Conservation (phyloP, 2,888 invertebrate genomes). For the Drosophila austrosaltans region DNA sequence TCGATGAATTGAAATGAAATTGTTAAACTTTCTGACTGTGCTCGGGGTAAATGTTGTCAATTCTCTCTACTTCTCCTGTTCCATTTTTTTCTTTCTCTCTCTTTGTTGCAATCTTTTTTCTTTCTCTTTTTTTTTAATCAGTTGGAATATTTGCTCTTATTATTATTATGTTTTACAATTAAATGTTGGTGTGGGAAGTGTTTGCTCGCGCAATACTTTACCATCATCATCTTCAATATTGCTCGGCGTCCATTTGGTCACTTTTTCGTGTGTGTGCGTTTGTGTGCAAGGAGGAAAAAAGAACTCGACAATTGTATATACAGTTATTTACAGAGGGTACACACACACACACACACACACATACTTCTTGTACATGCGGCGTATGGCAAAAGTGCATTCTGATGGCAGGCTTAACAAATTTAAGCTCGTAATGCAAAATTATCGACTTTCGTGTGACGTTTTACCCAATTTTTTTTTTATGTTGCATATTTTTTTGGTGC, state of each 20-base stretch:
- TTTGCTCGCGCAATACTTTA: slow-evolving; percentile 55
- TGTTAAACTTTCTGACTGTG: slow-evolving; percentile 38
- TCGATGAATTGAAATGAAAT: slow-evolving; percentile 49
- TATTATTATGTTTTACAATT: slow-evolving; percentile 39
- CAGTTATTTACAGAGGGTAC: slow-evolving; percentile 43
- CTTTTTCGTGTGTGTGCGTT: slow-evolving; percentile 45
- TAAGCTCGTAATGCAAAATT: slow-evolving; percentile 65
- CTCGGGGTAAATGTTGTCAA: slow-evolving; percentile 34
- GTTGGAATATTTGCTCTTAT: slow-evolving; percentile 40
- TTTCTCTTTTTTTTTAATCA: slow-evolving; percentile 45
- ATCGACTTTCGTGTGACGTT: slow-evolving; percentile 73
- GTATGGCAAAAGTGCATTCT: slow-evolving; percentile 47
- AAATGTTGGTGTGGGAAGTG: neutral
- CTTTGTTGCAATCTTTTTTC: neutral
- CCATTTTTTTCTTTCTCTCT: neutral
- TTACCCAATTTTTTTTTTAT: slow-evolving; percentile 23
- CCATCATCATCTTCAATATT: slow-evolving; percentile 44
- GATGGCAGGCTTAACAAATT: slow-evolving; percentile 70
- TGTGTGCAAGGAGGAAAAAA: slow-evolving; percentile 21
- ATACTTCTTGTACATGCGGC: slow-evolving; percentile 27
- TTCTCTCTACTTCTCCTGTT: neutral
- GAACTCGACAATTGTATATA: slow-evolving; percentile 45
- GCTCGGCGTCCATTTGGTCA: slow-evolving; percentile 59
- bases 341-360: slow-evolving; percentile 24
- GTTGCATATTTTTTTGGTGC: slow-evolving; percentile 37